Conservation (phyloP, 2,888 invertebrate species). For the Orthosia incerta region DNA sequence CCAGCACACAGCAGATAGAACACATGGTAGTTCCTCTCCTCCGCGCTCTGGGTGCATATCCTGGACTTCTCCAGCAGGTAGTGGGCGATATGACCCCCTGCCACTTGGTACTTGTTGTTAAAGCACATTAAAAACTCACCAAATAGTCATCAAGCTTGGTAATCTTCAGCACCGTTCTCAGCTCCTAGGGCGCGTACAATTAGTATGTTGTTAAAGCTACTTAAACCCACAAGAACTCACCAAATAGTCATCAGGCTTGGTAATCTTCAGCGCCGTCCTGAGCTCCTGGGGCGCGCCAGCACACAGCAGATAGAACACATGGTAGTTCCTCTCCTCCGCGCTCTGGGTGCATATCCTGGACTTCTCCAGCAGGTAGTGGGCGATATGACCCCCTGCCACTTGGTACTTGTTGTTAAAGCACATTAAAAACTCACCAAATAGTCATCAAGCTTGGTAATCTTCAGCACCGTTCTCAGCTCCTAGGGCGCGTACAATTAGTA, state of each 20-base stretch:
- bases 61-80: constrained; percentile 98
- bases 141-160: too few relatives aligned
- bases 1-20: constrained; percentile 99
- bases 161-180: too few relatives aligned
- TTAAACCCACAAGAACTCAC: too few relatives aligned
- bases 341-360: constrained; percentile 97
- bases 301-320: constrained; percentile 99
- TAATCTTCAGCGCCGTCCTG: constrained; percentile 93
- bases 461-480: constrained; percentile 93
- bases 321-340: constrained; percentile 98
- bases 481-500: constrained; percentile 92
- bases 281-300: constrained; percentile 97
- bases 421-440: constrained; percentile 94
- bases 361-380: constrained; percentile 99
- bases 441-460: constrained; percentile 95
- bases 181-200: too few relatives aligned
- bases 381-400: constrained; percentile 98
- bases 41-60: constrained; percentile 96
- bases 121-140: too few relatives aligned
- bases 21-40: constrained; percentile 99
- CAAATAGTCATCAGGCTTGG: constrained; percentile 96
- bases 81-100: constrained; percentile 99
- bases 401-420: constrained; percentile 96
- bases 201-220: too few relatives aligned
- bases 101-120: constrained; percentile 94